phyloP scores from a whole-genome alignment of 2,888 invertebrate species.

The Aethes cnicana region DNA sequence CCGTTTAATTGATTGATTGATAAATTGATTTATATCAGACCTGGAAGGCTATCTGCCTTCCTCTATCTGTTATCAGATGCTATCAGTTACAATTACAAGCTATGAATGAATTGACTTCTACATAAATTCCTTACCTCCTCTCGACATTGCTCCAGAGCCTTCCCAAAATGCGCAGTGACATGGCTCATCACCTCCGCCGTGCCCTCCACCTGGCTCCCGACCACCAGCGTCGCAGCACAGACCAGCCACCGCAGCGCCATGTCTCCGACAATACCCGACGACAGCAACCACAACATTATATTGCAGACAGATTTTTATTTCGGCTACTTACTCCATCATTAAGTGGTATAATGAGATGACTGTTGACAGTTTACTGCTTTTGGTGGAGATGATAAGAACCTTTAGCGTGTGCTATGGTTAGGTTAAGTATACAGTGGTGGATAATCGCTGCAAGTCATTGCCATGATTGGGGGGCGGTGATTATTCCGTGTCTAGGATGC shows the following conservation, averaged over 20 bases:
- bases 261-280: constrained; percentile 5
- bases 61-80: too few relatives aligned
- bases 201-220: constrained; percentile 46
- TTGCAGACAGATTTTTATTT: constrained; percentile 32
- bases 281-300: constrained; percentile 40
- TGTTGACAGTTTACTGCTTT: neutral
- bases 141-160: constrained; percentile 65
- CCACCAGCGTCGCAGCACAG: constrained; percentile 39
- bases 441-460: constrained; percentile 13
- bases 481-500: neutral
- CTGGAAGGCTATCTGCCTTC: too few relatives aligned
- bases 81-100: too few relatives aligned
- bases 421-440: constrained; percentile 7
- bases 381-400: neutral
- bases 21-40: too few relatives aligned
- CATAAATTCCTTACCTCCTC: constrained; percentile 58
- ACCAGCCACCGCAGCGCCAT: constrained; percentile 38
- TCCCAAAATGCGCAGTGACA: constrained; percentile 73
- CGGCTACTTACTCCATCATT: constrained; percentile 22
- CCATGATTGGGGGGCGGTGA: constrained; percentile 8
- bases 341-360: constrained; percentile 11
- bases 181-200: constrained; percentile 75
- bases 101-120: too few relatives aligned
- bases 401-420: neutral
- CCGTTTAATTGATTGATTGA: too few relatives aligned